phyloP scores from a whole-genome alignment of 2,113 vertebrate genomes.

The Colinus virginianus region DNA sequence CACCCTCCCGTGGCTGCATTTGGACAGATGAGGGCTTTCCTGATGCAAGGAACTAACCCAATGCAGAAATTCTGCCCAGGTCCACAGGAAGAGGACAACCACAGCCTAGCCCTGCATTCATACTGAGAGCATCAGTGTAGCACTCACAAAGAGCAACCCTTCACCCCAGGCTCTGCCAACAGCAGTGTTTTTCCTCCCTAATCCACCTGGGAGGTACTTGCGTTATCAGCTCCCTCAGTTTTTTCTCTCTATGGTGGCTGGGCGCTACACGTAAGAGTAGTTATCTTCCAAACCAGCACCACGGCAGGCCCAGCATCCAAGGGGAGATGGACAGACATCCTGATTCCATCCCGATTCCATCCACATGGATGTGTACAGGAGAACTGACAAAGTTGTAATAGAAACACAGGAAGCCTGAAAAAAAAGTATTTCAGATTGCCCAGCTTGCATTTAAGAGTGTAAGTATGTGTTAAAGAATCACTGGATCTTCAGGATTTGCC shows the following conservation, averaged over 20 bases:
- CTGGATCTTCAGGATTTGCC: neutral
- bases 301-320: neutral
- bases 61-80: neutral
- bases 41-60: neutral
- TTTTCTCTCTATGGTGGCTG: neutral
- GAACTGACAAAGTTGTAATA: neutral
- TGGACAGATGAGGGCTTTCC: neutral
- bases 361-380: neutral
- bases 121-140: neutral
- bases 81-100: neutral
- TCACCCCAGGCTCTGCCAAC: neutral
- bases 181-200: neutral
- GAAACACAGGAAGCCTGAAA: neutral
- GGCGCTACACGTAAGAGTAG: neutral
- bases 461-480: neutral
- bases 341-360: neutral
- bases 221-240: neutral
- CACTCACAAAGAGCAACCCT: neutral
- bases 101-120: neutral
- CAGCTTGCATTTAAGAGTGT: neutral
- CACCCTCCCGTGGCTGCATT: neutral
- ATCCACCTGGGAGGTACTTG: neutral
- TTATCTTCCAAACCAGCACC: neutral
- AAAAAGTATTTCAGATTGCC: neutral
- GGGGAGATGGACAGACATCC: neutral